Evolutionary conservation across 2,113 vertebrate species (phyloP).

Genomic region (Bufo gargarizans): DNA sequence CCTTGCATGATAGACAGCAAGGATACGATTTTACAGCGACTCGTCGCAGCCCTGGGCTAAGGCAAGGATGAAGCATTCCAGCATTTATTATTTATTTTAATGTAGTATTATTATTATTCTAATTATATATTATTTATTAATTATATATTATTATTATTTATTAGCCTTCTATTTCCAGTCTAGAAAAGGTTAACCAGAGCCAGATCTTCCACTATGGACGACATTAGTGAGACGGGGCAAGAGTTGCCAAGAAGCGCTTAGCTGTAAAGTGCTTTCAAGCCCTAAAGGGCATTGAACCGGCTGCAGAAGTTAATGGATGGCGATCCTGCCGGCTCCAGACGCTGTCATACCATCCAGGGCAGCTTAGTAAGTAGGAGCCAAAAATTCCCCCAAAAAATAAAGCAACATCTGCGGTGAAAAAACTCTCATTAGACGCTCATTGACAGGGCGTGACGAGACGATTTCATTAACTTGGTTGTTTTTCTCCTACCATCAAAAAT

Average conservation of each 20-base stretch:
- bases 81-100: too few species aligned
- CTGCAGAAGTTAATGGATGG: constrained; percentile 33
- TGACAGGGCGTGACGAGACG: constrained; percentile 9
- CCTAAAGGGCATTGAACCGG: constrained; percentile 35
- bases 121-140: too few species aligned
- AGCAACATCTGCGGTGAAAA: neutral
- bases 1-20: too few species aligned
- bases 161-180: constrained; percentile 1
- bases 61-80: too few species aligned
- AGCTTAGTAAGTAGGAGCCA: constrained; percentile 19
- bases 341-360: neutral
- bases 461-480: constrained; percentile 12
- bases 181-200: neutral
- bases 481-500: neutral
- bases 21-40: too few species aligned
- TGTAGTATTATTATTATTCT: too few species aligned
- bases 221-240: constrained; percentile 29
- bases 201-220: neutral
- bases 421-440: neutral
- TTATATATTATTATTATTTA: neutral
- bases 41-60: too few species aligned
- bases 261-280: constrained; percentile 35
- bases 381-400: neutral
- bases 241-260: constrained; percentile 29
- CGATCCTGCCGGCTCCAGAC: constrained; percentile 25